Percentiles rank a stretch among this genome's conserved stretches.
phyloP scores from a whole-genome alignment of 2,113 vertebrate genomes.

The Rhabdornis inornatus region DNA sequence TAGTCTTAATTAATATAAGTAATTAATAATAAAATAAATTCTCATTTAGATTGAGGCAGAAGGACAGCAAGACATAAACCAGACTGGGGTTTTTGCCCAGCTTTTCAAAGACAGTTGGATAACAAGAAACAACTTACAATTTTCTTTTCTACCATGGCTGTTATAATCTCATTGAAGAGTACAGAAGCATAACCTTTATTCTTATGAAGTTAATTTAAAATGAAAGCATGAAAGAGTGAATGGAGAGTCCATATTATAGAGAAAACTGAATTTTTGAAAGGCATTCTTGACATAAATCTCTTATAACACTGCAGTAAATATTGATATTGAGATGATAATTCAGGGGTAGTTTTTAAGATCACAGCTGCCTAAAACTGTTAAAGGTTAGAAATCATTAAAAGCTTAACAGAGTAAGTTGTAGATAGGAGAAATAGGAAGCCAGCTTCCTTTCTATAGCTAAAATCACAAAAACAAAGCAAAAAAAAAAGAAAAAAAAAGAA shows the following conservation, averaged over 20 bases:
- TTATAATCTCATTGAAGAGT: not conserved
- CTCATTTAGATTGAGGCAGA: not conserved
- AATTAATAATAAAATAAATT: not conserved
- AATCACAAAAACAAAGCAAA: not conserved
- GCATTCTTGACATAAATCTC: rapidly evolving
- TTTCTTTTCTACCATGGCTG: not conserved
- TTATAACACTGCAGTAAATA: not conserved
- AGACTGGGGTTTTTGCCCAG: not conserved
- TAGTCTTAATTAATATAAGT: not conserved
- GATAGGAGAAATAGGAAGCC: not conserved
- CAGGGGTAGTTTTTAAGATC: not conserved
- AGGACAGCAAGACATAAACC: not conserved
- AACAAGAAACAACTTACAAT: not conserved
- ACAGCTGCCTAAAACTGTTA: not conserved
- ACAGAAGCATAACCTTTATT: not conserved
- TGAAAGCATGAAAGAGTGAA: not conserved
- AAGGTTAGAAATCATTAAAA: not conserved
- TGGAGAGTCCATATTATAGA: not conserved
- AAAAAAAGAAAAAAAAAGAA: not conserved
- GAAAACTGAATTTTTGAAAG: not conserved
- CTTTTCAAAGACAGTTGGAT: not conserved
- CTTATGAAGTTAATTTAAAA: not conserved
- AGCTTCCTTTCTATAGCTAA: not conserved
- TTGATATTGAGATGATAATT: not conserved
- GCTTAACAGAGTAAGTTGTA: not conserved